A percentile compares a stretch with the other conserved stretches of the same genome.
Conservation (phyloP, 2,113 vertebrate genomes). For the Nanorana parkeri region DNA sequence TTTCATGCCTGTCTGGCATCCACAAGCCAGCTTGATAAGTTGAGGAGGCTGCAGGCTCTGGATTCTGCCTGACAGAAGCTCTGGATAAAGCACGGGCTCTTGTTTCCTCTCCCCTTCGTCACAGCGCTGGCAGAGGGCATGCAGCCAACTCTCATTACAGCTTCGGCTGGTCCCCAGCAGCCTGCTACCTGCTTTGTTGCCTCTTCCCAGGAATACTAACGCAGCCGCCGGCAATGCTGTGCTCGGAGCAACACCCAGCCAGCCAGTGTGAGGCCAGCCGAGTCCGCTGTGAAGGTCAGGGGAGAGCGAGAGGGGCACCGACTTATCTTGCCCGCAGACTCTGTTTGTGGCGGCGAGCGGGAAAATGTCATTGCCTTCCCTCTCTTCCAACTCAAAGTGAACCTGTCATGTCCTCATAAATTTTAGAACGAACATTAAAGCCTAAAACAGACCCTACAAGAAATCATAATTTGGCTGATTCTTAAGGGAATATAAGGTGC, state of each 20-base stretch:
- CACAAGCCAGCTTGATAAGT: constrained; percentile 12
- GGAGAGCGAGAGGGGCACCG: not conserved
- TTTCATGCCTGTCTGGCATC: constrained; percentile 42
- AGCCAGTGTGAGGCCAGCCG: not conserved
- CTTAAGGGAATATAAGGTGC: no score
- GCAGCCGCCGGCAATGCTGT: constrained; percentile 4
- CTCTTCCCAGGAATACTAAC: constrained; percentile 32
- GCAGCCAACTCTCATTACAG: constrained; percentile 37
- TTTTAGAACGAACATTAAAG: no score
- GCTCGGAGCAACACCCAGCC: not conserved
- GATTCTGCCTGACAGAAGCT: constrained; percentile 24
- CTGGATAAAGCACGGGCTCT: not conserved
- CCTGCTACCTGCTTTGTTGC: constrained; percentile 32
- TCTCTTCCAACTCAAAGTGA: not conserved
- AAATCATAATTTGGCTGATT: no score
- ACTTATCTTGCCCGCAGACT: not conserved
- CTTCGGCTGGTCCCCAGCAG: constrained; percentile 4
- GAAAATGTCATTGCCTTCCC: not conserved
- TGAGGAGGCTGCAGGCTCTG: constrained; percentile 18
- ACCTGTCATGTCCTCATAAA: not conserved
- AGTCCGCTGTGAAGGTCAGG: constrained; percentile 2
- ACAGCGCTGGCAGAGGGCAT: constrained; percentile 10
- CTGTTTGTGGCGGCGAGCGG: not conserved
- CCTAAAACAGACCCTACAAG: no score
- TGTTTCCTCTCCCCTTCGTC: not conserved